Percentiles rank a stretch among this genome's conserved stretches.
Conservation (phyloP, 64 coral and sea anemone genomes). For the Dendrophyllia cribrosa region DNA sequence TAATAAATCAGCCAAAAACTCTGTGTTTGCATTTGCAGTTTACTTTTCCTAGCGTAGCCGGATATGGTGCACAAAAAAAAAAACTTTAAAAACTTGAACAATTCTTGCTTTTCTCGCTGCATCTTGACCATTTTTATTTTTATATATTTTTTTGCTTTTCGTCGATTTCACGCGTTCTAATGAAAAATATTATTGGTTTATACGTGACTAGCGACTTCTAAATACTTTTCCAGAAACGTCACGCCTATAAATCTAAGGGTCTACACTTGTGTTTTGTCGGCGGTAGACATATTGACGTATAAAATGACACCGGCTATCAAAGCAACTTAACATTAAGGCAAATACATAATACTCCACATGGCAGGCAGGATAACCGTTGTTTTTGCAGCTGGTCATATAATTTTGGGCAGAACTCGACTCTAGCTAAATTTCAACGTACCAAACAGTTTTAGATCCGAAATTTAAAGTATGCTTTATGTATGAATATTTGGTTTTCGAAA, state of each 20-base stretch:
- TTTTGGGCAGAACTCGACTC: background rate
- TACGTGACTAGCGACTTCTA: background rate
- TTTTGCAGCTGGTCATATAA: background rate
- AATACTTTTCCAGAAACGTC: background rate
- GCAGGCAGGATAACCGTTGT: background rate
- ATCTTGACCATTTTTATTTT: no score
- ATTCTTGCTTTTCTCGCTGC: no score
- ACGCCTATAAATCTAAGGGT: background rate
- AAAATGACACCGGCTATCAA: background rate
- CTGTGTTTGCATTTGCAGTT: no score
- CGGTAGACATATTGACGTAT: background rate
- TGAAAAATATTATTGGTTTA: no score
- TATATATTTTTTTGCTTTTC: no score
- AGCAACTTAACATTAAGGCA: background rate
- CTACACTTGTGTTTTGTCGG: background rate
- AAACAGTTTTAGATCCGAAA: no score
- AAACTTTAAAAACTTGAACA: no score
- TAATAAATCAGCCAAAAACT: background rate
- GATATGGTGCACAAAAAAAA: no score
- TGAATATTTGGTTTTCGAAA: no score
- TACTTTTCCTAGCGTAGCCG: no score
- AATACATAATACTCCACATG: background rate
- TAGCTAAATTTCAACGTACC: background rate
- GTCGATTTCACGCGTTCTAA: no score
- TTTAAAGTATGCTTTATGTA: no score